These are phyloP conservation scores for Palaemon carinicauda DNA, from an alignment of 1,140 invertebrate genomes.

Conservation along the genomic window DNA sequence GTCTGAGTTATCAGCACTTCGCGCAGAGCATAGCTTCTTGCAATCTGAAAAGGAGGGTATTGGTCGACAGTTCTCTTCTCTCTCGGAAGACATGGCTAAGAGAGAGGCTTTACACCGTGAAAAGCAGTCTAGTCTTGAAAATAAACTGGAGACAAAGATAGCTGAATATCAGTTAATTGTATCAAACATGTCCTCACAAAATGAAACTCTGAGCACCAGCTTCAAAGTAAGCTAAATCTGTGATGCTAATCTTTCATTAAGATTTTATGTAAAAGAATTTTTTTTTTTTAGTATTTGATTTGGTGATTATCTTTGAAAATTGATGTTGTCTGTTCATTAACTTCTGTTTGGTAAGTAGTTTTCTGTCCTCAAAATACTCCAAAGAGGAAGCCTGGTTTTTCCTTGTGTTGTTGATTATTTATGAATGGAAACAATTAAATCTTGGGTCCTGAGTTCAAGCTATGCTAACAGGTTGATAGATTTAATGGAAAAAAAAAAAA, in stretches of 20 bases:
- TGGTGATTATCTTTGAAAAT: too few species aligned
- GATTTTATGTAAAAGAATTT: too few species aligned
- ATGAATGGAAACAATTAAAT: too few species aligned
- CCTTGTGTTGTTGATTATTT: too few species aligned
- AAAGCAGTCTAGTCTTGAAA: conserved; percentile 34
- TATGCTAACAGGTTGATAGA: too few species aligned
- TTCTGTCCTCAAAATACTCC: neutral
- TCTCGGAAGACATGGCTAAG: conserved; percentile 19
- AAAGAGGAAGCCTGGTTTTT: too few species aligned
- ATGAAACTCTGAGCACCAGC: conserved; percentile 48
- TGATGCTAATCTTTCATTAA: too few species aligned
- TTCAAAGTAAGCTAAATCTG: conserved; percentile 52
- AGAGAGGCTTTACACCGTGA: conserved; percentile 15
- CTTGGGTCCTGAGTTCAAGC: too few species aligned
- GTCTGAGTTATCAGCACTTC: conserved; percentile 51
- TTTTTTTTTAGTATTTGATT: too few species aligned
- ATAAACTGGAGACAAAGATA: conserved; percentile 44
- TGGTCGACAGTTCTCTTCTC: conserved; percentile 6
- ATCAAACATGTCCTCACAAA: conserved; percentile 46
- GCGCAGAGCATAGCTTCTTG: conserved; percentile 48
- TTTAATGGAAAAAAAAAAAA: too few species aligned
- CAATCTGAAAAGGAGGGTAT: conserved; percentile 55
- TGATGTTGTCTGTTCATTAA: too few species aligned
- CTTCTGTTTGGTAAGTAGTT: neutral
- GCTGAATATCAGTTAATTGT: conserved; percentile 53